A percentile compares a stretch with the other conserved stretches of the same genome.
Evolutionary conservation across 2,113 vertebrate genomes (phyloP).

Genomic region (Empidonax alnorum): DNA sequence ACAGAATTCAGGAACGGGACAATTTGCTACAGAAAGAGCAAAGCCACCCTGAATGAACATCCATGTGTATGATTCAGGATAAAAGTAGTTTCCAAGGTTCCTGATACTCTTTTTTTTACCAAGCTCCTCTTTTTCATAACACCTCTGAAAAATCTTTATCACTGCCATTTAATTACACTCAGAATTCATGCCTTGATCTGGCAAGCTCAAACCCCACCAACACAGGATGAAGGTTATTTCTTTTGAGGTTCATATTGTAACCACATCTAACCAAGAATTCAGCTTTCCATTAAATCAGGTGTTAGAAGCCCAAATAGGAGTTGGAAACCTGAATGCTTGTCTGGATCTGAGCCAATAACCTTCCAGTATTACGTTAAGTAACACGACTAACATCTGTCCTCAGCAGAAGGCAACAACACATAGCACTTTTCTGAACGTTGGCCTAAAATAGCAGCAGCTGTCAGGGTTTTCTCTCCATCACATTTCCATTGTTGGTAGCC

Average conservation of each 20-base stretch:
- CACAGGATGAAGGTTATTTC: rapidly evolving
- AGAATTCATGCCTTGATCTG: neutral
- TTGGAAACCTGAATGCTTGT: neutral
- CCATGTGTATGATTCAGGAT: neutral
- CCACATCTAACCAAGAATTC: neutral
- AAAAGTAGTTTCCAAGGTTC: neutral
- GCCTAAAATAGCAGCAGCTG: neutral
- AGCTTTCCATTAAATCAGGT: constrained; percentile 4
- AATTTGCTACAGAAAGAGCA: neutral
- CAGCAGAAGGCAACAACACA: neutral
- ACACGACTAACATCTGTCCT: neutral
- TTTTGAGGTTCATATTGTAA: neutral
- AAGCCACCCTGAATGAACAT: neutral
- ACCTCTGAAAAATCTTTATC: neutral
- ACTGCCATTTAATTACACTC: neutral
- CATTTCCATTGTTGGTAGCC: neutral
- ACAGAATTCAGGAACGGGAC: neutral
- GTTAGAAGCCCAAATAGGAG: neutral
- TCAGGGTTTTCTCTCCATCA: neutral
- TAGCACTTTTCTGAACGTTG: neutral
- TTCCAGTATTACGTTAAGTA: neutral
- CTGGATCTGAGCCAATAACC: neutral
- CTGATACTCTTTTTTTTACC: neutral
- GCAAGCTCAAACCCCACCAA: neutral
- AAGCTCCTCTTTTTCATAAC: neutral